These are phyloP conservation scores for Meganola albula DNA, from an alignment of 2,888 invertebrate species.

Conservation along the genomic window DNA sequence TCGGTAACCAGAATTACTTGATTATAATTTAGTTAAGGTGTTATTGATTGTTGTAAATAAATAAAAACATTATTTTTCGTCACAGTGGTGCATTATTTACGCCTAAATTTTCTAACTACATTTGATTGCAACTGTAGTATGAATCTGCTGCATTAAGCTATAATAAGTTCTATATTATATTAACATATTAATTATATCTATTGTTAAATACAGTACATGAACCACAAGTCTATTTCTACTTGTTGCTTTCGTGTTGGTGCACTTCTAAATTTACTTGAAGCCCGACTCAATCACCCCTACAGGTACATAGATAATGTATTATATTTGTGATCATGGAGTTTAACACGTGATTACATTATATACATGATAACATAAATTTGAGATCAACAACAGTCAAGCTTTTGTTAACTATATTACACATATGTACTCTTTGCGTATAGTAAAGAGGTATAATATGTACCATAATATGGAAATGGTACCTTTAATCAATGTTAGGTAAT, in stretches of 20 bases:
- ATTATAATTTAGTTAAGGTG: no score
- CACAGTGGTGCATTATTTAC: no score
- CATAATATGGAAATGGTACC: constrained; percentile 21
- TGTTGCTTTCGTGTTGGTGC: constrained; percentile 73
- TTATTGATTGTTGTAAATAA: no score
- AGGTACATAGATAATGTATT: constrained; percentile 49
- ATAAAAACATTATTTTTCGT: no score
- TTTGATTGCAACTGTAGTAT: constrained; percentile 11
- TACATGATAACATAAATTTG: constrained; percentile 69
- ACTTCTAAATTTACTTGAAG: constrained; percentile 64
- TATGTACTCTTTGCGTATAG: constrained; percentile 35
- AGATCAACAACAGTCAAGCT: constrained; percentile 76
- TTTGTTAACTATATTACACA: constrained; percentile 53
- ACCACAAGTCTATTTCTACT: constrained; percentile 66
- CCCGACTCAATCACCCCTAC: constrained; percentile 51
- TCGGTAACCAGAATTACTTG: no score
- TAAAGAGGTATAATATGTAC: constrained; percentile 27
- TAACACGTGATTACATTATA: constrained; percentile 76
- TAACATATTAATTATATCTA: constrained; percentile 48
- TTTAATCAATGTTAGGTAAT: constrained; percentile 16
- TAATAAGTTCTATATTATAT: constrained; percentile 45
- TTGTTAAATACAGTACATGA: constrained; percentile 61
- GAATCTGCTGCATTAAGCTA: constrained; percentile 45
- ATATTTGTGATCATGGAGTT: constrained; percentile 59
- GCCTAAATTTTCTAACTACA: no score